These are phyloP conservation scores for Phragmatobia fuliginosa DNA, from an alignment of 2,888 invertebrate genomes.

Conservation along the genomic window DNA sequence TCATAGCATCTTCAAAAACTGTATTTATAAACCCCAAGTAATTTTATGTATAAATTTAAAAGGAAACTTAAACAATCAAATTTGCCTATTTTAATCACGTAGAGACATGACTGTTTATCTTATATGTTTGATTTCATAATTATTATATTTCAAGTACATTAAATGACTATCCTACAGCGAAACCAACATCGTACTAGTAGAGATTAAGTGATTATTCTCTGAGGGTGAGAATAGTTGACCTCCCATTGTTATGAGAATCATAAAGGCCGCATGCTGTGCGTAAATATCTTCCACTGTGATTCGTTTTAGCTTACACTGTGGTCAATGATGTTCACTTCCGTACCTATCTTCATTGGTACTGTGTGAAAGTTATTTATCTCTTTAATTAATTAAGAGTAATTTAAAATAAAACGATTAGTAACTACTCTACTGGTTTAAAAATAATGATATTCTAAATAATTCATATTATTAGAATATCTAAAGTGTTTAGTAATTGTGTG, in stretches of 20 bases:
- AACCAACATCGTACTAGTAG: background rate
- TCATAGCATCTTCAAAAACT: no score
- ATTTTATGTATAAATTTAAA: no score
- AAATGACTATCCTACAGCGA: background rate
- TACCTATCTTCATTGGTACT: background rate
- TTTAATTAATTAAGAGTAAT: background rate
- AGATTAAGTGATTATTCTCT: background rate
- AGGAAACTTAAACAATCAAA: no score
- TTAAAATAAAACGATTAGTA: no score
- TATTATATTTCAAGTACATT: no score
- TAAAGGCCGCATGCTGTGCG: slow-evolving; percentile 2
- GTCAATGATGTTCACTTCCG: background rate
- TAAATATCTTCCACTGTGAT: slow-evolving; percentile 7
- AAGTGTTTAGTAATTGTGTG: no score
- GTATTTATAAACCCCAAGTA: no score
- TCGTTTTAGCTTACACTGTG: background rate
- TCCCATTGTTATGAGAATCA: background rate
- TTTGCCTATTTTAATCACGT: background rate
- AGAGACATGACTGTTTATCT: background rate
- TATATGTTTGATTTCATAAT: background rate
- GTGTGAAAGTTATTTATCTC: background rate
- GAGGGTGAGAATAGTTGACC: background rate
- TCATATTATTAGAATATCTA: no score
- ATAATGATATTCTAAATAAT: no score
- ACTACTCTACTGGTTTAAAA: no score